Evolutionary conservation across 2,113 vertebrate species (phyloP).

Genomic region (Nothocercus nigrocapillus): DNA sequence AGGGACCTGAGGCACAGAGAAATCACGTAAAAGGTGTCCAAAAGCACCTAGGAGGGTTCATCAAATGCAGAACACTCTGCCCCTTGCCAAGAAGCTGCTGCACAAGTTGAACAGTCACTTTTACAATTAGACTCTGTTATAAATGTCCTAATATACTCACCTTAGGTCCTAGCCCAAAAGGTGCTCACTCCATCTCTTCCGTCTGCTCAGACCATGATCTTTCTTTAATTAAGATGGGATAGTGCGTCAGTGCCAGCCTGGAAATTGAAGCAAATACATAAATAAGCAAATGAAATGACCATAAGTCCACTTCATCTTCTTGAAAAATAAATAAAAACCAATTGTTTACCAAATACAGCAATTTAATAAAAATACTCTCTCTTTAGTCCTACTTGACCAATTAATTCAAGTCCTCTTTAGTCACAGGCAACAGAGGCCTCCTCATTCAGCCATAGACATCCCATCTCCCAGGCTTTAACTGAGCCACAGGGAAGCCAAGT

Average conservation of each 20-base stretch:
- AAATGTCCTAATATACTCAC: neutral
- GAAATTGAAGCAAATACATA: neutral
- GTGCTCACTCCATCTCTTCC: neutral
- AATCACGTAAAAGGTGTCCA: neutral
- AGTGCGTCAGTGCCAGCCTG: neutral
- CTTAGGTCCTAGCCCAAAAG: neutral
- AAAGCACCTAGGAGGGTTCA: neutral
- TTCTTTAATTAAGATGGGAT: neutral
- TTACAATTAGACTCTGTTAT: neutral
- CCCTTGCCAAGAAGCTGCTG: neutral
- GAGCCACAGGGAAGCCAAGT: neutral
- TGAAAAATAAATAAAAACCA: accelerated
- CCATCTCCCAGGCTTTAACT: neutral
- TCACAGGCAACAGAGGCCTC: neutral
- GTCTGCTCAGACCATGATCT: neutral
- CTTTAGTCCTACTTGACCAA: neutral
- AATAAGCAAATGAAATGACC: neutral
- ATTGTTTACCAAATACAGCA: neutral
- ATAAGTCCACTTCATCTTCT: neutral
- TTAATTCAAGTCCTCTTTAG: neutral
- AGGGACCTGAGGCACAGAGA: neutral
- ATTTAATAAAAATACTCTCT: neutral
- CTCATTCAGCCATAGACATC: neutral
- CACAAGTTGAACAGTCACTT: neutral
- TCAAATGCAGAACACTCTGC: neutral